A percentile compares a stretch with the other conserved stretches of the same genome.
phyloP scores from a whole-genome alignment of 1,140 invertebrate genomes.

The Hyles euphorbiae region DNA sequence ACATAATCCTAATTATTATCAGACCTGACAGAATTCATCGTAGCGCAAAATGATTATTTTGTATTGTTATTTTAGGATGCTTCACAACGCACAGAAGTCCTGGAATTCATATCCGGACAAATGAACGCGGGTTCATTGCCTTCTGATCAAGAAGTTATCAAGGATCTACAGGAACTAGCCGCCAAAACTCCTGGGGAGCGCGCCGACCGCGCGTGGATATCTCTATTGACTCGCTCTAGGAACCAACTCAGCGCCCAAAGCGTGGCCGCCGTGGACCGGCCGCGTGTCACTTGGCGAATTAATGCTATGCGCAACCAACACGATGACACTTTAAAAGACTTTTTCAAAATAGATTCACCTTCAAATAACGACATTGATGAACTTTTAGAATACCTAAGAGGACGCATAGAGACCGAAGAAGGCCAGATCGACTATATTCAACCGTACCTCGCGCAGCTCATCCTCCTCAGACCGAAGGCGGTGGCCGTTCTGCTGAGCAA shows the following conservation, averaged over 20 bases:
- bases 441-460: constrained; percentile 33
- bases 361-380: constrained; percentile 54
- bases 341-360: constrained; percentile 49
- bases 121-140: constrained; percentile 46
- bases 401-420: constrained; percentile 35
- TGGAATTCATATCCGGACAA: constrained; percentile 55
- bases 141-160: constrained; percentile 44
- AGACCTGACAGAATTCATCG: too few relatives aligned
- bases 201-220: constrained; percentile 46
- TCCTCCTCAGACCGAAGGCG: constrained; percentile 44
- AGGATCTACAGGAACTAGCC: constrained; percentile 32
- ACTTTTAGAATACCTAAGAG: constrained; percentile 60
- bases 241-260: constrained; percentile 20
- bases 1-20: too few relatives aligned
- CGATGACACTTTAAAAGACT: constrained; percentile 44
- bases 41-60: background rate
- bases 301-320: constrained; percentile 34
- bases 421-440: constrained; percentile 28
- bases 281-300: constrained; percentile 49
- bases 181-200: constrained; percentile 31
- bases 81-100: constrained; percentile 43
- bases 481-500: constrained; percentile 49
- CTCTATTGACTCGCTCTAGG: constrained; percentile 30
- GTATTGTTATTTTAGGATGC: constrained; percentile 32
- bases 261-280: constrained; percentile 26